These are phyloP conservation scores for Pempheris klunzingeri DNA, from an alignment of 2,797 vertebrate species.

Conservation along the genomic window DNA sequence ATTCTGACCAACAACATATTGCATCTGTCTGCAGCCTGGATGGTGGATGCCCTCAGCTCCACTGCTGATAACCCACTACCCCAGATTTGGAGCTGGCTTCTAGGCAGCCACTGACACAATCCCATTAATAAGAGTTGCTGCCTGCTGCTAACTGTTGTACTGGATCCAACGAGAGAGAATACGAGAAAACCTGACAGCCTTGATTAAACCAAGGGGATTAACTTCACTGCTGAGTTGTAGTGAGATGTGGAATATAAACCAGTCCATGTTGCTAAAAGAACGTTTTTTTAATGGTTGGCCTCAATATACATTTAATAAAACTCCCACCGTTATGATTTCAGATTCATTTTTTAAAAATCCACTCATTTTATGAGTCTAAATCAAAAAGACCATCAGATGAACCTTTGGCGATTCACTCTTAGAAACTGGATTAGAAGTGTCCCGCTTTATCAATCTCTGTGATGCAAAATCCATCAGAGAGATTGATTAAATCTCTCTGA, in stretches of 20 bases:
- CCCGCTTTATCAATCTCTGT: slow-evolving; percentile 57
- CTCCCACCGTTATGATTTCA: neutral
- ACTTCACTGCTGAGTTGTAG: slow-evolving; percentile 43
- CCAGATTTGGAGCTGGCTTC: slow-evolving; percentile 71
- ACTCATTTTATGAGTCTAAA: slow-evolving; percentile 12
- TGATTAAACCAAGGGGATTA: slow-evolving; percentile 79
- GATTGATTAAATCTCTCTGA: slow-evolving; percentile 60
- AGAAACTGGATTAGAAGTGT: slow-evolving; percentile 57
- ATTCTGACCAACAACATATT: slow-evolving; percentile 52
- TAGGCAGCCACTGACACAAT: slow-evolving; percentile 73
- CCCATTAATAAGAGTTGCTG: slow-evolving; percentile 77
- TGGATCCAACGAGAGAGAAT: slow-evolving; percentile 59
- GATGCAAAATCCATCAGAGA: slow-evolving; percentile 49
- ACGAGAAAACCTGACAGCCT: slow-evolving; percentile 67
- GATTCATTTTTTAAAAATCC: neutral
- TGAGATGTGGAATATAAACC: slow-evolving; percentile 25
- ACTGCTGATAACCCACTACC: slow-evolving; percentile 74
- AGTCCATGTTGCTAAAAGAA: slow-evolving; percentile 3
- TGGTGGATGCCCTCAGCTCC: slow-evolving; percentile 52
- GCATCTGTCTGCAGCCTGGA: slow-evolving; percentile 60
- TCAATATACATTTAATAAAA: neutral
- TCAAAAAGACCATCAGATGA: slow-evolving; percentile 14
- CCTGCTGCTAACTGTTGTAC: slow-evolving; percentile 65
- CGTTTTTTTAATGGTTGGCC: neutral
- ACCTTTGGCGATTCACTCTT: slow-evolving; percentile 16